These are phyloP conservation scores for Pteromalus puparum DNA, from an alignment of 1,140 invertebrate species.

Conservation along the genomic window DNA sequence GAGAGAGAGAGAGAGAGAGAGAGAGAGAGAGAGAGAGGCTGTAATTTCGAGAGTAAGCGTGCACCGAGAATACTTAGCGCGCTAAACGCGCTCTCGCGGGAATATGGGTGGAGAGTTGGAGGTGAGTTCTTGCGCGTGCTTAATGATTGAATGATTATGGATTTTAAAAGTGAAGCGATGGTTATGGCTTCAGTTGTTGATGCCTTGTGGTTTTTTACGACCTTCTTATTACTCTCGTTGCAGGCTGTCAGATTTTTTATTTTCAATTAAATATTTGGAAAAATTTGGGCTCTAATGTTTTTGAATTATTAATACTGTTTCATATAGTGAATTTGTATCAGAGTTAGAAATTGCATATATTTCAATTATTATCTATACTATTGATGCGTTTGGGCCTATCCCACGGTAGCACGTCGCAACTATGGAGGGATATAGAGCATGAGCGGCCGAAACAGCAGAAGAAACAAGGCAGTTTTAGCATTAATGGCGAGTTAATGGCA, in stretches of 20 bases:
- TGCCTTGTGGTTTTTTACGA: background rate
- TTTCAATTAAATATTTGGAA: background rate
- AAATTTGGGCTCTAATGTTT: background rate
- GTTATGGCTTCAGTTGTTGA: conserved; percentile 11
- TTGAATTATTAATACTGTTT: background rate
- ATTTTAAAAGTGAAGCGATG: conserved; percentile 19
- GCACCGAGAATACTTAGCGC: conserved; percentile 16
- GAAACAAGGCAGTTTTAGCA: too few species aligned
- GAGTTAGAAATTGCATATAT: too few species aligned
- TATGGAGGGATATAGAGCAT: too few species aligned
- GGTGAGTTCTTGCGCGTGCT: background rate
- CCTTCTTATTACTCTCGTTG: background rate
- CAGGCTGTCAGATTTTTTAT: background rate
- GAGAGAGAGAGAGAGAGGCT: background rate
- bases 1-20: background rate
- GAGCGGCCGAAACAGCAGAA: too few species aligned
- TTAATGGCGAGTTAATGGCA: too few species aligned
- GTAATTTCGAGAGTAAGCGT: conserved; percentile 28
- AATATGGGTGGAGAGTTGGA: background rate
- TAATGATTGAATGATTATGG: conserved; percentile 44
- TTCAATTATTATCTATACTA: too few species aligned
- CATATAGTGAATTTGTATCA: too few species aligned
- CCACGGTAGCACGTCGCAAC: too few species aligned
- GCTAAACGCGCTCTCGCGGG: conserved; percentile 7
- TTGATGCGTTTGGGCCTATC: too few species aligned